phyloP scores from a whole-genome alignment of 2,888 invertebrate genomes.

The Eupithecia insigniata region DNA sequence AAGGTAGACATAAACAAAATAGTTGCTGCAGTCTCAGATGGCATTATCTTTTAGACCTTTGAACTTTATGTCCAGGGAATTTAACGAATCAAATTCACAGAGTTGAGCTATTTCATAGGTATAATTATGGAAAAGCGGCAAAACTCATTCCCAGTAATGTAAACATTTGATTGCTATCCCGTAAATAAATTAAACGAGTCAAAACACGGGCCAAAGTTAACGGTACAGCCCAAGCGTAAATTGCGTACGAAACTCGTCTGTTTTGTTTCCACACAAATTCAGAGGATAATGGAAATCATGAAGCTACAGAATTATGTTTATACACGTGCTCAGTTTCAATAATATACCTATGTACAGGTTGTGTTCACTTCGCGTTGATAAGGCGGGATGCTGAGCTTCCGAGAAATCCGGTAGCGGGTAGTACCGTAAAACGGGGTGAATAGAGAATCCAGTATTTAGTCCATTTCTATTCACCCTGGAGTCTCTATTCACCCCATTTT shows the following conservation, averaged over 20 bases:
- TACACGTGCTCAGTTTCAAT: conserved; percentile 34
- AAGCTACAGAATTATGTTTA: conserved; percentile 39
- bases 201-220: conserved; percentile 48
- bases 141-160: conserved; percentile 33
- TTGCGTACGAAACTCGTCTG: conserved; percentile 39
- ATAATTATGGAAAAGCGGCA: conserved; percentile 1
- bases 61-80: conserved; percentile 1
- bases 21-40: neutral
- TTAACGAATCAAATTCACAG: neutral
- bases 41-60: neutral
- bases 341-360: conserved; percentile 11
- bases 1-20: no score
- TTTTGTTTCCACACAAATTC: conserved; percentile 58
- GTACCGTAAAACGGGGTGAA: no score
- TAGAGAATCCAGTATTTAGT: no score
- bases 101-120: neutral
- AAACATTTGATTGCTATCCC: conserved; percentile 44
- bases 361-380: neutral
- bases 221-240: neutral
- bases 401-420: neutral
- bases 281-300: conserved; percentile 53
- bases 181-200: conserved; percentile 53
- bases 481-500: no score
- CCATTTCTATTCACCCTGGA: no score
- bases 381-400: neutral